Evolutionary conservation across 1,140 invertebrate genomes (phyloP), one percentile per base, ranked within the genome.

Genomic region (Trachymyrmex cornetzi): DNA sequence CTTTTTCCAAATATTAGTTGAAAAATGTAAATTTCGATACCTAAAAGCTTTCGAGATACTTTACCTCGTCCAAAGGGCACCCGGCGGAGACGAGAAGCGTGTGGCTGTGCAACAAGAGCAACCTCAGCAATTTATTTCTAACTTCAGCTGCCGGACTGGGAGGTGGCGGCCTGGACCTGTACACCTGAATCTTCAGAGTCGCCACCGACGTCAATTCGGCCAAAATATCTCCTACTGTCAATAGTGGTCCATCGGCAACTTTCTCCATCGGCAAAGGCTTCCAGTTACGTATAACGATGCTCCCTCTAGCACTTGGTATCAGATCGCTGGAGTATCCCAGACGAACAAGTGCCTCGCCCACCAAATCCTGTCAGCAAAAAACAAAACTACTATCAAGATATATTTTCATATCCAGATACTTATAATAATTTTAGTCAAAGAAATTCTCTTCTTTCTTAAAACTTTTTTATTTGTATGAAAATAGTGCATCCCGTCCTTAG

Each of bases 231-330:
- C 98, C 98, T 0, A 99, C 98, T 0, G 98, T 99, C 53, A 98
- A 97, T 9, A 97, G 94, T 0, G 97, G 97, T 87, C 98, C 97
- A 87, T 99, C 98, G 4, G 98, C 98, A 85, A 99, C 98, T 90
- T 97, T 97, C 88, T 99, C 98, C 94, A 99, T 97, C 3, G 97
- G 96, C 55, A 99, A 94, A 1, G 98, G 98, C 94, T 98, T 98
- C 99, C 99, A 99, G 92, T 99, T 99, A 93, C 98, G 98, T 90
- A 99, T 97, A 19, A 98, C 97, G 61, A 99, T 97, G 57, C 98
- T 97, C 88, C 98, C 98, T 97, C 95, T 80, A 84, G 94, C 94
- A 82, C 94, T 95, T 81, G 95, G 93, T 85, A 95, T 95, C 84
- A 95, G 86, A 86, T 95, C 95, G 72, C 93, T 94, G 5, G 96